Evolutionary conservation across 2,888 invertebrate genomes (phyloP), one percentile per base, ranked within the genome.

Genomic region (Chymomyza procnemis): DNA sequence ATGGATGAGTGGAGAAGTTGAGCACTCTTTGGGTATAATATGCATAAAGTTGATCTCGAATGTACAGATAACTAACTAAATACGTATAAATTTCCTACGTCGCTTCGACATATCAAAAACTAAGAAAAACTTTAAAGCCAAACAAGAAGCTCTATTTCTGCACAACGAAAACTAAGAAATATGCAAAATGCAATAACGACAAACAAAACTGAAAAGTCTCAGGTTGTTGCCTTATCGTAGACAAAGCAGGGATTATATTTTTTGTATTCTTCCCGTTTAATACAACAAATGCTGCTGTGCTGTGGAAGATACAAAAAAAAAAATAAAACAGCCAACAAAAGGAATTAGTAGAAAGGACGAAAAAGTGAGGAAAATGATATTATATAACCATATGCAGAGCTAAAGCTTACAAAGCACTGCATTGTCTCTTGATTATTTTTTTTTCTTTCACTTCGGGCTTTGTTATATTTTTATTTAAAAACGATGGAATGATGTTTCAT

Each of bases 291-390:
- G 34, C 12, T 41, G 1, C 2, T 41, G 12, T 41, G 1, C 2
- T 41, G 12, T 41, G 12, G 34, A 41, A 50, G n/a, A n/a, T 18
- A 50, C 14, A 50, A 50, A 50, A n/a, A 5, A 48, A 50, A 50
- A n/a, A 6, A 18, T 47, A 58, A 16, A 18, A 9, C 16, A 50
- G 48, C 55, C 55, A 71, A 70, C 52, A 64, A 61, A 30, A 30
- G 63, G 57, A 70, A 71, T 67, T 60, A 60, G 55, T 62, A 70
- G 61, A 57, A 52, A 58, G 64, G 59, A 64, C 54, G 64, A 61
- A 66, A 56, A 41, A 4, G 3, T 4, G 12, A 12, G 34, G 6
- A 41, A 34, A 12, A 41, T 41, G 1, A 41, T 41, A 41, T 41
- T 14, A 41, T 41, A 12, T 41, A 41, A 41, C 34, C 34, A 41